Conservation (phyloP, 2,113 vertebrate genomes). For the Cheirogaleus medius region DNA sequence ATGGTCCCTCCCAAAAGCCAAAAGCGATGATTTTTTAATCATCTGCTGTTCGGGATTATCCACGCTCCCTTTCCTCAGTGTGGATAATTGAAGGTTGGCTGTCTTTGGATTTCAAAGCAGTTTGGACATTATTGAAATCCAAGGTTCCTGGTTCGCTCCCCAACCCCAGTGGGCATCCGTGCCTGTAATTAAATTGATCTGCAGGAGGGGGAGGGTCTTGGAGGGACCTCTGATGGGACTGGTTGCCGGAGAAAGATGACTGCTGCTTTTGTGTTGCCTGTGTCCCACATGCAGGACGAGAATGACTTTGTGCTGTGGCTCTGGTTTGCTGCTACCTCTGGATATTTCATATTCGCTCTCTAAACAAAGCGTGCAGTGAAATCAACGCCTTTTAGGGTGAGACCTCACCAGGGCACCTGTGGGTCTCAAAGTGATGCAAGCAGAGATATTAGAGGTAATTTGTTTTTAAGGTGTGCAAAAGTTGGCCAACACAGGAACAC, state of each 20-base stretch:
- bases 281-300: neutral
- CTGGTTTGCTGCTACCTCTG: neutral
- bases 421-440: neutral
- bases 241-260: slow-evolving; percentile 18
- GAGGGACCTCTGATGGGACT: neutral
- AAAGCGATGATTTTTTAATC: slow-evolving; percentile 76
- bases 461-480: slow-evolving; percentile 51
- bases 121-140: slow-evolving; percentile 66
- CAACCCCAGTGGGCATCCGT: neutral
- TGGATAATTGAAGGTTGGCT: slow-evolving; percentile 75
- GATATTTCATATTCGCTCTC: neutral
- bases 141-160: slow-evolving; percentile 1
- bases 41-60: slow-evolving; percentile 71
- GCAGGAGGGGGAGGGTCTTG: neutral
- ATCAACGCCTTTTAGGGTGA: neutral
- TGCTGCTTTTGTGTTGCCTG: neutral
- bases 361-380: neutral
- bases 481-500: neutral
- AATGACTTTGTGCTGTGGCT: neutral
- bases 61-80: slow-evolving; percentile 53
- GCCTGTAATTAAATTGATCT: slow-evolving; percentile 69
- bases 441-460: slow-evolving; percentile 1
- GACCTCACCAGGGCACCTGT: neutral
- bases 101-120: slow-evolving; percentile 71
- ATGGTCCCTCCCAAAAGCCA: slow-evolving; percentile 62